phyloP scores from a whole-genome alignment of 2,888 invertebrate genomes.

The Pristionchus arcanus region DNA sequence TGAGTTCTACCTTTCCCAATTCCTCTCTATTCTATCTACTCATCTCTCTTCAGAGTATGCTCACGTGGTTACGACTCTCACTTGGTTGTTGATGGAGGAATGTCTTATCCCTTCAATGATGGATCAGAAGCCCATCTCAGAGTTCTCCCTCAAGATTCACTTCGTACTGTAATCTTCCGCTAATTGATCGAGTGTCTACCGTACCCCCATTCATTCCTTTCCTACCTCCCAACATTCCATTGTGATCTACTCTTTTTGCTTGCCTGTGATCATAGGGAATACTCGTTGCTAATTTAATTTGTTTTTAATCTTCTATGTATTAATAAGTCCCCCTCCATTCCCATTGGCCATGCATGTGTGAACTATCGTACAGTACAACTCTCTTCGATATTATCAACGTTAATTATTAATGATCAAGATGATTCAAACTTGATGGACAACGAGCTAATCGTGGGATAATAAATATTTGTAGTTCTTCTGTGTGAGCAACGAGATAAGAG shows the following conservation, averaged over 20 bases:
- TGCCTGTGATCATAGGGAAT: slow-evolving; percentile 42
- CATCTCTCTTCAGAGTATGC: slow-evolving; percentile 79
- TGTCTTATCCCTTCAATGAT: slow-evolving; percentile 94
- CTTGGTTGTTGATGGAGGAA: slow-evolving; percentile 95
- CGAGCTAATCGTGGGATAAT: slow-evolving; percentile 14
- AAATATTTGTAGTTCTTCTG: slow-evolving; percentile 34
- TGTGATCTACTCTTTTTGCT: slow-evolving; percentile 11
- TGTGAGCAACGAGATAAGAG: not conserved
- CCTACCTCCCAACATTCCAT: slow-evolving; percentile 15
- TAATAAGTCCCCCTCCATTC: not conserved
- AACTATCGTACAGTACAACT: not conserved
- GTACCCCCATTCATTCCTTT: slow-evolving; percentile 1
- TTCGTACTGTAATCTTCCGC: slow-evolving; percentile 86
- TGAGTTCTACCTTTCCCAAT: not conserved
- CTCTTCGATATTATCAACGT: not conserved
- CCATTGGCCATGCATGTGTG: not conserved
- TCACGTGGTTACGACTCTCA: slow-evolving; percentile 94
- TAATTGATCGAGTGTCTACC: slow-evolving; percentile 52
- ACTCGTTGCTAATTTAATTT: slow-evolving; percentile 12
- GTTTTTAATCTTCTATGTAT: not conserved
- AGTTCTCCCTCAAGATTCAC: slow-evolving; percentile 90
- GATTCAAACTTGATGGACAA: slow-evolving; percentile 13
- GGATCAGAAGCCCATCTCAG: slow-evolving; percentile 91
- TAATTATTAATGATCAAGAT: slow-evolving; percentile 35
- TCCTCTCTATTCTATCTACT: not conserved